A percentile compares a stretch with the other conserved stretches of the same genome.
These are phyloP conservation scores for Urosaurus nigricauda DNA, from an alignment of 2,797 vertebrate species.

Conservation along the genomic window DNA sequence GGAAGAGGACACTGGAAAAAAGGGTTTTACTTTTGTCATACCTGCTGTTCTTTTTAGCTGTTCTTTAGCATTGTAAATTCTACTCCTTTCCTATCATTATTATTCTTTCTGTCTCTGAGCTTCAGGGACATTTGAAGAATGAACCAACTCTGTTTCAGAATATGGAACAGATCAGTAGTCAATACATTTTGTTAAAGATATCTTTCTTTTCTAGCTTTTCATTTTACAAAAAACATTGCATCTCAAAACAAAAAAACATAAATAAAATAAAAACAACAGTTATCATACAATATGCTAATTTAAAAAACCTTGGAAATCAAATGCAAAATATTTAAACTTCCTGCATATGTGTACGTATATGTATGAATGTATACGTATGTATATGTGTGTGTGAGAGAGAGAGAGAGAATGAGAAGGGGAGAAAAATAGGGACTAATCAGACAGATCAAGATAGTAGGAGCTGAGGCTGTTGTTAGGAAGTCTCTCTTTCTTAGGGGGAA, in stretches of 20 bases:
- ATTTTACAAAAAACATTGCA: not conserved
- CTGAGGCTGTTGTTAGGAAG: no score
- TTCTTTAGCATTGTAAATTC: not conserved
- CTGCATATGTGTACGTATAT: no score
- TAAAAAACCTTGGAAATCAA: not conserved
- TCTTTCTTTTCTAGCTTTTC: not conserved
- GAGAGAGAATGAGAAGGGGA: no score
- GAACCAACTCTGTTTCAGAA: constrained; percentile 17
- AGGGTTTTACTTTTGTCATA: not conserved
- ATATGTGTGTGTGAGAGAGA: not conserved
- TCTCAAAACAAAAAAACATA: not conserved
- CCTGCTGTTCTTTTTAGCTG: not conserved
- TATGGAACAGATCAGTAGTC: not conserved
- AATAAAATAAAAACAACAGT: not conserved
- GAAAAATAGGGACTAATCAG: no score
- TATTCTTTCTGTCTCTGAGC: constrained; percentile 16
- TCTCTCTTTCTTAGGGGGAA: no score
- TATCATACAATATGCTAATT: not conserved
- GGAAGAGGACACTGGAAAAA: not conserved
- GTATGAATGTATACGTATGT: no score
- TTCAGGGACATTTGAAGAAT: not conserved
- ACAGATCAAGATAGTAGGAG: no score
- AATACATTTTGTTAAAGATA: not conserved
- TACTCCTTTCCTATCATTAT: no score
- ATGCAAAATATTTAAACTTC: no score